Evolutionary conservation across 1,140 invertebrate species (phyloP).

Genomic region (Meloidogyne floridensis): DNA sequence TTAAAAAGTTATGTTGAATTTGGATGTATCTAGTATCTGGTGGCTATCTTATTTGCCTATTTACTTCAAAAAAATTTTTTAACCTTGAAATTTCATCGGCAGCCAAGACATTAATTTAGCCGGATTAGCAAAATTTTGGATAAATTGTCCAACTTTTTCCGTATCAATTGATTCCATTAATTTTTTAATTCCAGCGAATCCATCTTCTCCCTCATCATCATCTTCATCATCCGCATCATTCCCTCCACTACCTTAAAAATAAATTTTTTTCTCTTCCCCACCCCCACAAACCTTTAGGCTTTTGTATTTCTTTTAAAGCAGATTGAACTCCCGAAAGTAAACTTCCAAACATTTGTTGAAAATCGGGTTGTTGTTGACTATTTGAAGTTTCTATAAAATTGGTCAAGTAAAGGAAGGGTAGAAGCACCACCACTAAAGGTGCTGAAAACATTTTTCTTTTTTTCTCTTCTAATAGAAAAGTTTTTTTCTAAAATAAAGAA

Average conservation of each 20-base stretch:
- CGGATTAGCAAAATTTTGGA: neutral
- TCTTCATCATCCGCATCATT: neutral
- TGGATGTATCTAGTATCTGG: no score
- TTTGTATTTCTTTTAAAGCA: neutral
- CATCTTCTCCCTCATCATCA: neutral
- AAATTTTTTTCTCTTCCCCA: neutral
- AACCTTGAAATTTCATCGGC: neutral
- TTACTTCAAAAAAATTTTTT: no score
- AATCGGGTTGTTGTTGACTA: neutral
- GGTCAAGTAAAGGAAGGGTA: neutral
- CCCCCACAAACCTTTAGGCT: neutral
- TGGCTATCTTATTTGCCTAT: no score
- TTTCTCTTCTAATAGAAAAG: no score
- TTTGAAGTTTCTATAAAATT: neutral
- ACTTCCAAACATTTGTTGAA: conserved; percentile 9
- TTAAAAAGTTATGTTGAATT: no score
- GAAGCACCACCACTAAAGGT: neutral
- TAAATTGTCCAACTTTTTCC: conserved; percentile 1
- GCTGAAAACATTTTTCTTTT: neutral
- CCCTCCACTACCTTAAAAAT: neutral
- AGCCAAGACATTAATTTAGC: neutral
- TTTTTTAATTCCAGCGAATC: neutral
- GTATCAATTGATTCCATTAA: neutral
- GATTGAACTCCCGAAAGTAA: neutral
- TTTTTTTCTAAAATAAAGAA: no score